Evolutionary conservation across 2,113 vertebrate genomes (phyloP).

Genomic region (Ailuropoda melanoleuca): DNA sequence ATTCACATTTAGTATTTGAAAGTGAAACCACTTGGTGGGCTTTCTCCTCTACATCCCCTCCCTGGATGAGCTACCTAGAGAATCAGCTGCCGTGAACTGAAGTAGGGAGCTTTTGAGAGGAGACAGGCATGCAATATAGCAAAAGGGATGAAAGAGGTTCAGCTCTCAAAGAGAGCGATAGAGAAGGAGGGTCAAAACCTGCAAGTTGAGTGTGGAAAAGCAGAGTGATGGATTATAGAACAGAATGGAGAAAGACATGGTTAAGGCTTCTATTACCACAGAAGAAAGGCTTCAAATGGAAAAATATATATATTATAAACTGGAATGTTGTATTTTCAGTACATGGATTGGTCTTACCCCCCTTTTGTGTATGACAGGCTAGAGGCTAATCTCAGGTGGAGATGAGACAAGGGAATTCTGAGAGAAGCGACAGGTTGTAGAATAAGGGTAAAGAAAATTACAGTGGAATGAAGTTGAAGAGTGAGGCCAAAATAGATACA

Average conservation of each 20-base stretch:
- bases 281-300: not conserved
- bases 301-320: not conserved
- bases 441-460: slow-evolving; percentile 50
- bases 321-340: not conserved
- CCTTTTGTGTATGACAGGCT: not conserved
- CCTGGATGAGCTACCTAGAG: not conserved
- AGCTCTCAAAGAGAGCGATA: slow-evolving; percentile 49
- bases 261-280: slow-evolving; percentile 38
- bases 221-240: slow-evolving; percentile 44
- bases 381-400: slow-evolving; percentile 30
- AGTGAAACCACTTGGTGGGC: not conserved
- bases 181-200: slow-evolving; percentile 47
- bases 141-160: slow-evolving; percentile 55
- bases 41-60: not conserved
- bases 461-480: slow-evolving; percentile 9
- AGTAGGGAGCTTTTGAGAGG: slow-evolving; percentile 42
- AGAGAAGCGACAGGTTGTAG: not conserved
- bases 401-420: not conserved
- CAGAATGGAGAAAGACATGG: slow-evolving; percentile 4
- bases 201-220: slow-evolving; percentile 28
- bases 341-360: not conserved
- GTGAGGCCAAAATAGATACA: not conserved
- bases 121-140: slow-evolving; percentile 29
- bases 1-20: slow-evolving; percentile 36
- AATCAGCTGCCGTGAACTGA: slow-evolving; percentile 23